Percentiles rank a stretch among this genome's conserved stretches.
Evolutionary conservation across 2,888 invertebrate genomes (phyloP).

Genomic region (Hemicrepidius hirtus): DNA sequence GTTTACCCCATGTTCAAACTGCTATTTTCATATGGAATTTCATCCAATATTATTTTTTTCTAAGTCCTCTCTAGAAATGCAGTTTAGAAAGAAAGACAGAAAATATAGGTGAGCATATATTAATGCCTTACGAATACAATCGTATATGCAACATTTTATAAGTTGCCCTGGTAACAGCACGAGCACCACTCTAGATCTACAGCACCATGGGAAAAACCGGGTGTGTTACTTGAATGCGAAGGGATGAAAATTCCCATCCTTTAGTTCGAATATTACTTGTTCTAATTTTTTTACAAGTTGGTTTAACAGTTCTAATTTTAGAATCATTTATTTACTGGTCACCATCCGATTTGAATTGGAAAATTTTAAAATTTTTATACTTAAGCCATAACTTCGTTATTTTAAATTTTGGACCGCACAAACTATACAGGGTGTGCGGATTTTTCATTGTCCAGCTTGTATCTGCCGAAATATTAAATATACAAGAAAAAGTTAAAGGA

Average conservation of each 20-base stretch:
- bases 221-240: conserved; percentile 46
- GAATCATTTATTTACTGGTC: too few species aligned
- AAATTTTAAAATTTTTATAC: too few species aligned
- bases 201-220: conserved; percentile 57
- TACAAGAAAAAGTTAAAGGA: too few species aligned
- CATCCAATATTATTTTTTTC: background rate
- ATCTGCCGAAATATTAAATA: too few species aligned
- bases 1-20: background rate
- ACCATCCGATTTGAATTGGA: too few species aligned
- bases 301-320: background rate
- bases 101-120: background rate
- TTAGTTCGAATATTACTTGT: conserved; percentile 31
- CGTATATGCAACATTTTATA: conserved; percentile 52
- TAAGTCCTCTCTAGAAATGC: background rate
- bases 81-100: background rate
- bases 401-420: too few species aligned
- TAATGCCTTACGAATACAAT: conserved; percentile 49
- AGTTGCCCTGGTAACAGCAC: conserved; percentile 58
- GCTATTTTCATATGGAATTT: background rate
- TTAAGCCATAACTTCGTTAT: too few species aligned
- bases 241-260: conserved; percentile 38
- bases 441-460: too few species aligned
- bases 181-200: conserved; percentile 49
- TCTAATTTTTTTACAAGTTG: background rate
- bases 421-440: too few species aligned